phyloP scores from a whole-genome alignment of 1,140 invertebrate genomes.

The Penaeus japonicus region DNA sequence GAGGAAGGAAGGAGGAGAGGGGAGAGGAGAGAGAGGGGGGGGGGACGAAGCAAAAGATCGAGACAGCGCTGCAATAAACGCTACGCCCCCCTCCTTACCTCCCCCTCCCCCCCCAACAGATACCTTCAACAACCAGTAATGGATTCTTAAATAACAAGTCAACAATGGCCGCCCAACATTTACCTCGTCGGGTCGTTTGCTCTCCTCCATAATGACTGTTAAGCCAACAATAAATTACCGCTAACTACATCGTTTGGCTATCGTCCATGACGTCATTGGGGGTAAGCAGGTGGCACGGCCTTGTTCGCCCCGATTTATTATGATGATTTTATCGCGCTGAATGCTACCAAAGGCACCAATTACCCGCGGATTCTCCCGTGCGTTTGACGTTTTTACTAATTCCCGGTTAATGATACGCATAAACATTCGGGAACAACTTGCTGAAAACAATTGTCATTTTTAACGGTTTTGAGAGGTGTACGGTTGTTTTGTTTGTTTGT shows the following conservation, averaged over 20 bases:
- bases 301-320: not conserved
- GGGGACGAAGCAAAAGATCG: not conserved
- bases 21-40: not conserved
- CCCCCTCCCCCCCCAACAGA: not conserved
- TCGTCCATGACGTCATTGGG: not conserved
- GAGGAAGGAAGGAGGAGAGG: not conserved
- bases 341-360: not conserved
- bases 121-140: conserved; percentile 6
- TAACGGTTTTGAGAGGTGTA: too few relatives aligned
- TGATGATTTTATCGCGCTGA: not conserved
- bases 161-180: not conserved
- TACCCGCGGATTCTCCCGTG: too few relatives aligned
- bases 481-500: too few relatives aligned
- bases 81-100: not conserved
- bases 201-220: conserved; percentile 6
- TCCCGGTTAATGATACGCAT: too few relatives aligned
- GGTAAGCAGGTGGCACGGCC: not conserved
- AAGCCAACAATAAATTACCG: conserved; percentile 6
- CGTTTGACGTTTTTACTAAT: too few relatives aligned
- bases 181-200: not conserved
- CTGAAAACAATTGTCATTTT: too few relatives aligned
- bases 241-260: conserved; percentile 6
- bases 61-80: not conserved
- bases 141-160: conserved; percentile 6
- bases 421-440: too few relatives aligned